Conservation (phyloP, 35 echinoderm and acorn worm genomes). For the Strongylocentrotus purpuratus region DNA sequence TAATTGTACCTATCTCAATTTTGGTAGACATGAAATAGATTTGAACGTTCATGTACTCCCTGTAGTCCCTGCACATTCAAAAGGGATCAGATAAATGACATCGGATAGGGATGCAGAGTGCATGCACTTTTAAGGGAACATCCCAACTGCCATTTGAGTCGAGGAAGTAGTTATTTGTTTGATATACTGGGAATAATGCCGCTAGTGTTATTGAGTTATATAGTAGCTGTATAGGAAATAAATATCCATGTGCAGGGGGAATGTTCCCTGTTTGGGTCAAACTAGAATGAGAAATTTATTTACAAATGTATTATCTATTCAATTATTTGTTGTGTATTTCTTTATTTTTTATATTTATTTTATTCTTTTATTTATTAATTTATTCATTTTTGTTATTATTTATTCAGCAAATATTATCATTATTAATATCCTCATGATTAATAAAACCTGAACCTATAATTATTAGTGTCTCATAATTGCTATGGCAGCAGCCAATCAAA, state of each 20-base stretch:
- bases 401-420: too few relatives aligned
- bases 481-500: too few relatives aligned
- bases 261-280: not conserved
- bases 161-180: not conserved
- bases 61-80: not conserved
- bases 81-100: not conserved
- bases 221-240: too few relatives aligned
- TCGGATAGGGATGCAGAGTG: not conserved
- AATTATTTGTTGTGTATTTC: too few relatives aligned
- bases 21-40: not conserved
- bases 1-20: conserved; percentile 3
- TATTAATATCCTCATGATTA: too few relatives aligned
- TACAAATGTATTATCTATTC: too few relatives aligned
- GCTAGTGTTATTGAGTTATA: too few relatives aligned
- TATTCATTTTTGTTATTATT: too few relatives aligned
- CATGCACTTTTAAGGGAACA: not conserved
- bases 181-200: not conserved
- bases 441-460: too few relatives aligned
- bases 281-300: not conserved
- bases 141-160: not conserved
- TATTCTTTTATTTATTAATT: too few relatives aligned
- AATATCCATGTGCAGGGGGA: not conserved
- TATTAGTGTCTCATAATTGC: too few relatives aligned
- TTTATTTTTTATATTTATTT: too few relatives aligned
- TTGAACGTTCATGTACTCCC: not conserved